Evolutionary conservation across 2,113 vertebrate species (phyloP).

Genomic region (Megaleporinus macrocephalus): DNA sequence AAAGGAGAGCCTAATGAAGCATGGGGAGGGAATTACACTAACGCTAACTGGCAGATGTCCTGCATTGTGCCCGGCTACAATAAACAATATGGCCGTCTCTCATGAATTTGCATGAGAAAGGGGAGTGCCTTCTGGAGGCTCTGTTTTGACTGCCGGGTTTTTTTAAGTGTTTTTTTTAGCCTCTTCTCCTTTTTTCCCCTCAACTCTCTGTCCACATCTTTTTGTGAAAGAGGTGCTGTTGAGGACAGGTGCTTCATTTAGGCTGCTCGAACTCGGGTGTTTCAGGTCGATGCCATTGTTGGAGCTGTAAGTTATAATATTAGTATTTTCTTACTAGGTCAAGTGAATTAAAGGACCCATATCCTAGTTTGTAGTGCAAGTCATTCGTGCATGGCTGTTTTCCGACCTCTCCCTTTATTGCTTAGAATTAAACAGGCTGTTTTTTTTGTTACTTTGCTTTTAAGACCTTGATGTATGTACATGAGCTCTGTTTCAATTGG

Average conservation of each 20-base stretch:
- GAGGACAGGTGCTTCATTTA: slow-evolving; percentile 52
- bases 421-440: too few species aligned
- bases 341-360: too few species aligned
- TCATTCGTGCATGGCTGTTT: too few species aligned
- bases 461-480: too few species aligned
- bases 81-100: slow-evolving; percentile 82
- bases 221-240: slow-evolving; percentile 64
- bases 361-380: too few species aligned
- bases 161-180: slow-evolving; percentile 38
- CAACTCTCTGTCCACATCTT: slow-evolving; percentile 32
- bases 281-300: slow-evolving; percentile 22
- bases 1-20: slow-evolving; percentile 89
- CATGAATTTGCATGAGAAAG: slow-evolving; percentile 80
- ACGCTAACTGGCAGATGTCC: slow-evolving; percentile 83
- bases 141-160: slow-evolving; percentile 77
- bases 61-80: slow-evolving; percentile 80
- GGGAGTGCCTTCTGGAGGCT: slow-evolving; percentile 74
- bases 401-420: too few species aligned
- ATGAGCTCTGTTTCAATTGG: too few species aligned
- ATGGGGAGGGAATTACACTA: slow-evolving; percentile 86
- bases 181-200: slow-evolving; percentile 46
- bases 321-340: too few species aligned
- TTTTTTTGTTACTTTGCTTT: too few species aligned
- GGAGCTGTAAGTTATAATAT: background rate
- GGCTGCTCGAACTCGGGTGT: slow-evolving; percentile 51